Base-by-base conservation (phyloP, 1,140 invertebrate species). In the Odontomachus brunneus region DNA sequence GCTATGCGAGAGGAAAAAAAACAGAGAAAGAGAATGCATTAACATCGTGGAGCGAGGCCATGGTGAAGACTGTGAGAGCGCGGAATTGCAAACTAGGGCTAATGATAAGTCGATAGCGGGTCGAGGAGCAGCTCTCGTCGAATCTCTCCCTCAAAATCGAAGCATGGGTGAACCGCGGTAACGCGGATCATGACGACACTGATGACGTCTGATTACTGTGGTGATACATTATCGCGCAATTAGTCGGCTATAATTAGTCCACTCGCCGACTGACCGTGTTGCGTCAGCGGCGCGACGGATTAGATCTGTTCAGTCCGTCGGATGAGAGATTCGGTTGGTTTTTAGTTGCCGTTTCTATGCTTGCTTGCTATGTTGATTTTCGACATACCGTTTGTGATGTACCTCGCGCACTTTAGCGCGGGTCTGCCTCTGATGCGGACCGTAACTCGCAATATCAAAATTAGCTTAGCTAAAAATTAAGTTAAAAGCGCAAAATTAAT, bases 301-400 rank as follows among this genome's bases (percentile, higher is more conserved):
- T 65, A 53, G 48, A 76, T 62, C 48, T 22, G 26, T 76, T 78
- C 69, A 78, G 9, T 44, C 38, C 38, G 3, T 44, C 38, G 9
- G 9, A 44, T 44, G 38, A 44, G 38, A 44, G 38, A 44, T 44
- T 9, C 24, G 19, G 5, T 22, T 22, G 15, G 22, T 53, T 71
- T 73, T 63, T 76, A 75, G 80, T 82, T 44, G 38, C 51, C 49
- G 11, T 63, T 44, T 44, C n/a, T 82, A 60, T 29, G 11, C 55
- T 82, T 55, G 17, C 7, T 29, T 60, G 0, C 26, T 29, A 29
- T 5, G 15, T 62, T 62, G 26, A 29, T 2, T 53, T 48, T 49
- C 14, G 55, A 88, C 87, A 63, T 88, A 88, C 87, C 87, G 22
- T 69, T 88, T 73, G 83, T 88, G 86, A 88, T 85, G 86, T 78